Evolutionary conservation across 2,888 invertebrate genomes (phyloP).

Genomic region (Drosophila tanythrix): DNA sequence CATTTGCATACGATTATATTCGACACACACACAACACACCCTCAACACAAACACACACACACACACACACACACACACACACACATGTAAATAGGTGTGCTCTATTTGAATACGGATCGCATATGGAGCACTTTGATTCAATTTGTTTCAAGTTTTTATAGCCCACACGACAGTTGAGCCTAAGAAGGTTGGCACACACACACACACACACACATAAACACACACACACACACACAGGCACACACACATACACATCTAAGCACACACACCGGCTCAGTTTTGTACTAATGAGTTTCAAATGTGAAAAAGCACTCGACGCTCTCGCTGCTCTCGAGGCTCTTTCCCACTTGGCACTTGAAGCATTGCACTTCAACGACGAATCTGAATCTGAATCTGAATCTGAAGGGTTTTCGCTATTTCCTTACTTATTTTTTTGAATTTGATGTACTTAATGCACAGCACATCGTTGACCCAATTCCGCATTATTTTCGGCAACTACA

Average conservation of each 20-base stretch:
- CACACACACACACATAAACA: conserved; percentile 12
- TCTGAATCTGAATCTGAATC: conserved; percentile 30
- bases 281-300: conserved; percentile 75
- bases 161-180: conserved; percentile 32
- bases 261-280: conserved; percentile 18
- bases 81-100: conserved; percentile 7
- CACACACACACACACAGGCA: conserved; percentile 3
- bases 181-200: conserved; percentile 30
- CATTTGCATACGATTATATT: conserved; percentile 61
- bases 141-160: conserved; percentile 64
- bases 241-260: conserved; percentile 4
- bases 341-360: conserved; percentile 69
- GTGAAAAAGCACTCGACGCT: conserved; percentile 61
- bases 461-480: conserved; percentile 69
- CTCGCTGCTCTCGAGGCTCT: conserved; percentile 36
- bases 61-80: not conserved
- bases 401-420: conserved; percentile 19
- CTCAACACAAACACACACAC: not conserved
- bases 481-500: conserved; percentile 26
- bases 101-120: conserved; percentile 49
- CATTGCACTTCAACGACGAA: conserved; percentile 66
- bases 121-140: conserved; percentile 66
- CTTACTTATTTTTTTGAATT: conserved; percentile 11
- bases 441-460: conserved; percentile 43
- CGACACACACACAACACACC: conserved; percentile 9